These are phyloP conservation scores for Brachionus calyciflorus DNA, from an alignment of 1,140 invertebrate genomes.

Conservation along the genomic window DNA sequence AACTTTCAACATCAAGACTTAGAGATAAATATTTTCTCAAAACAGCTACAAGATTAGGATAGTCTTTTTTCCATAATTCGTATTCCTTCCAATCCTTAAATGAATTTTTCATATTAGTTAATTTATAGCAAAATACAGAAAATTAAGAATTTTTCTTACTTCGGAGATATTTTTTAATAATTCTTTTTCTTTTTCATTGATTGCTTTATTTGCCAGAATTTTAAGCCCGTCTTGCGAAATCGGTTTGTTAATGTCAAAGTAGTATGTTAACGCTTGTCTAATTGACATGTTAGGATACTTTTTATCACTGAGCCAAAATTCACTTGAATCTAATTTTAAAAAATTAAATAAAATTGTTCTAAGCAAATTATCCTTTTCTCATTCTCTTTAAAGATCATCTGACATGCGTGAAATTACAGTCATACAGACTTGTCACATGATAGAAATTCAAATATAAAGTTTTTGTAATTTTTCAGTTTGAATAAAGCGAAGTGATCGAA, in stretches of 20 bases:
- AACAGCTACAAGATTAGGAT: conserved; percentile 90
- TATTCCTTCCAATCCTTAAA: conserved; percentile 62
- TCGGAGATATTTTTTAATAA: conserved; percentile 68
- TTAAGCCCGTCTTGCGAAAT: conserved; percentile 80
- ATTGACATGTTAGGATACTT: conserved; percentile 75
- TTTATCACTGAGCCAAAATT: conserved; percentile 80
- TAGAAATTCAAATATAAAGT: too few relatives aligned
- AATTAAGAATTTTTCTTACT: background rate
- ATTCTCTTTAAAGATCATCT: too few relatives aligned
- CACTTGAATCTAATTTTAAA: conserved; percentile 64
- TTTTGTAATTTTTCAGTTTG: too few relatives aligned
- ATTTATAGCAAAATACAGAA: background rate
- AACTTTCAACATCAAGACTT: conserved; percentile 74
- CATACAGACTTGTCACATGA: too few relatives aligned
- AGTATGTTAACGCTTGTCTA: conserved; percentile 74
- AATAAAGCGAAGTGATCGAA: too few relatives aligned
- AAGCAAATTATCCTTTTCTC: too few relatives aligned
- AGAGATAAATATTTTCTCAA: conserved; percentile 89
- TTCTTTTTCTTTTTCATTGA: conserved; percentile 71
- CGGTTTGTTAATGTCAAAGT: conserved; percentile 86
- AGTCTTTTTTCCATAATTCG: conserved; percentile 83
- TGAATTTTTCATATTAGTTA: too few relatives aligned
- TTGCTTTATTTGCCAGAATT: conserved; percentile 75
- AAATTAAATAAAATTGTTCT: too few relatives aligned
- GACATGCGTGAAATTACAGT: too few relatives aligned